These are phyloP conservation scores for Micronycteris hirsuta DNA, from an alignment of 2,113 vertebrate species.

Conservation along the genomic window DNA sequence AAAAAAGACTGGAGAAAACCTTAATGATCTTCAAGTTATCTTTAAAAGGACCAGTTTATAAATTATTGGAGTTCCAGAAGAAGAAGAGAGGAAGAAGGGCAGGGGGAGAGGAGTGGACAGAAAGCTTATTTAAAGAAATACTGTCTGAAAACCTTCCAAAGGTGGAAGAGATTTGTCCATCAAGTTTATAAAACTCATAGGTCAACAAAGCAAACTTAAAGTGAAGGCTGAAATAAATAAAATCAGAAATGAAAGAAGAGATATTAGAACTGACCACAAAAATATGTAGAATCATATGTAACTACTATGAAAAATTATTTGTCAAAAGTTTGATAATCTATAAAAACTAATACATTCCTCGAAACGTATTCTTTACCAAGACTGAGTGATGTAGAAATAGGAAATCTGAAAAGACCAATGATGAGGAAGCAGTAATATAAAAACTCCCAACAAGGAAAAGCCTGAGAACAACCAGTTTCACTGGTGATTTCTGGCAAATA, in stretches of 20 bases:
- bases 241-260: neutral
- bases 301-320: neutral
- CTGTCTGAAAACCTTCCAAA: neutral
- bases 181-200: neutral
- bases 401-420: neutral
- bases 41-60: neutral
- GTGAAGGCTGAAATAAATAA: neutral
- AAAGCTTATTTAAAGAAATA: neutral
- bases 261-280: neutral
- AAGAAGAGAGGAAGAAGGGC: neutral
- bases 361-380: no score
- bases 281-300: neutral
- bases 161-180: neutral
- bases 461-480: neutral
- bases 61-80: neutral
- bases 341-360: neutral
- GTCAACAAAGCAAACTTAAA: neutral
- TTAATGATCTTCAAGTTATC: neutral
- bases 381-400: neutral
- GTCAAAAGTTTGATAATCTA: neutral
- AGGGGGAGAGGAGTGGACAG: neutral
- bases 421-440: neutral
- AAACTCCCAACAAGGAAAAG: neutral
- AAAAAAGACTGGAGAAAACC: neutral
- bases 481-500: neutral